Conservation (phyloP, 2,797 vertebrate genomes). For the Ptychadena robeensis region DNA sequence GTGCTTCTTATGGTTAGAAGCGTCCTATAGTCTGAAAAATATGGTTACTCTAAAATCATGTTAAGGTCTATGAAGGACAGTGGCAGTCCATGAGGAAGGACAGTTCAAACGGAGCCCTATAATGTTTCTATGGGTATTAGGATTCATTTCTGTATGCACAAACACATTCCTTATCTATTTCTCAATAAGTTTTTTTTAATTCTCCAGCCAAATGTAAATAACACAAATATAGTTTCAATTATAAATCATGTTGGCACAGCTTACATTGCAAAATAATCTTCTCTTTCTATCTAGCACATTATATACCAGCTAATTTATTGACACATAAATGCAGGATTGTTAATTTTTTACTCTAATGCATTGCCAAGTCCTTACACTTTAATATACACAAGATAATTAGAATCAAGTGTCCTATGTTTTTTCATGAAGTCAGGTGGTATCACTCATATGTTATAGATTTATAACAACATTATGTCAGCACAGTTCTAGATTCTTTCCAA, state of each 20-base stretch:
- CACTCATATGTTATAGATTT: constrained; percentile 11
- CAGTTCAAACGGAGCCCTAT: not conserved
- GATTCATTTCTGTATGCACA: constrained; percentile 29
- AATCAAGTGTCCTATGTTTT: constrained; percentile 47
- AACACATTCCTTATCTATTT: constrained; percentile 42
- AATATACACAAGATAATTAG: constrained; percentile 36
- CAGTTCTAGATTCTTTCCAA: constrained; percentile 26
- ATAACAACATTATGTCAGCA: constrained; percentile 19
- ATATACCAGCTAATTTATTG: constrained; percentile 30
- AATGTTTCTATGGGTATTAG: not conserved
- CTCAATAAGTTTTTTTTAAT: constrained; percentile 12
- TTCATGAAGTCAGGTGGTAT: constrained; percentile 36
- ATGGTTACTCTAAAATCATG: not conserved
- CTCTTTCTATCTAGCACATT: constrained; percentile 38
- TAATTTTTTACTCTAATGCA: constrained; percentile 30
- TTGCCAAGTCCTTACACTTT: constrained; percentile 8
- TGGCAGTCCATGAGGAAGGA: no score
- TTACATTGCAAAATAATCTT: constrained; percentile 2
- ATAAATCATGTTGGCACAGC: constrained; percentile 20
- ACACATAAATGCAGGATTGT: constrained; percentile 31
- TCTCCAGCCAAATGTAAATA: constrained; percentile 36
- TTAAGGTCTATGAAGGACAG: not conserved
- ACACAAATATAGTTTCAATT: constrained; percentile 22
- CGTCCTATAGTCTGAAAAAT: no score
- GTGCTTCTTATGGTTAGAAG: no score